phyloP scores from a whole-genome alignment of 2,888 invertebrate genomes.

The Eutolmus rufibarbis region DNA sequence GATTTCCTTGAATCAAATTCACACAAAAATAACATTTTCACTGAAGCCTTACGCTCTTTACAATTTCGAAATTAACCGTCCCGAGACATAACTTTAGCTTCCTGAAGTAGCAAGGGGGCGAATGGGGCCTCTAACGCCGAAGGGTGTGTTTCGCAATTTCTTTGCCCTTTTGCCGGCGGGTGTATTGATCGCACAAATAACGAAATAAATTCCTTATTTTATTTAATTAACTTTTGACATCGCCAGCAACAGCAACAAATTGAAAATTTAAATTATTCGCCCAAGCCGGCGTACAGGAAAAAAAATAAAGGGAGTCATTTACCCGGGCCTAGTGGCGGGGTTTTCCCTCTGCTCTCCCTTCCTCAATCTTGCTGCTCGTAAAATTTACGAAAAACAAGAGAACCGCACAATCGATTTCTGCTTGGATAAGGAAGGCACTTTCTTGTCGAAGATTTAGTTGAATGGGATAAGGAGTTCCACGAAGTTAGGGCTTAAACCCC shows the following conservation, averaged over 20 bases:
- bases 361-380: background rate
- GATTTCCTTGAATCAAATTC: background rate
- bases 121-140: background rate
- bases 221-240: conserved; percentile 32
- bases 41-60: background rate
- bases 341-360: background rate
- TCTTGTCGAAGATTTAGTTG: conserved; percentile 27
- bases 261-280: conserved; percentile 16
- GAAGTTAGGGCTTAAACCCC: background rate
- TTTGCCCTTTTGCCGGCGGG: background rate
- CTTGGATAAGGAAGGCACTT: conserved; percentile 33
- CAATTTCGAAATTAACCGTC: background rate
- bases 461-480: background rate
- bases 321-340: background rate
- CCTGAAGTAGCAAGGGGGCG: background rate
- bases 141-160: background rate
- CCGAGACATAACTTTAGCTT: background rate
- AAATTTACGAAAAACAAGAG: conserved; percentile 3
- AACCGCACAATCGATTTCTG: conserved; percentile 35
- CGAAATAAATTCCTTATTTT: background rate
- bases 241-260: conserved; percentile 14
- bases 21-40: background rate
- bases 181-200: background rate
- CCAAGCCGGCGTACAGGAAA: background rate
- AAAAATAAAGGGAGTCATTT: background rate